Base-by-base conservation (phyloP, 2,888 invertebrate genomes). In the Neoascia interrupta region DNA sequence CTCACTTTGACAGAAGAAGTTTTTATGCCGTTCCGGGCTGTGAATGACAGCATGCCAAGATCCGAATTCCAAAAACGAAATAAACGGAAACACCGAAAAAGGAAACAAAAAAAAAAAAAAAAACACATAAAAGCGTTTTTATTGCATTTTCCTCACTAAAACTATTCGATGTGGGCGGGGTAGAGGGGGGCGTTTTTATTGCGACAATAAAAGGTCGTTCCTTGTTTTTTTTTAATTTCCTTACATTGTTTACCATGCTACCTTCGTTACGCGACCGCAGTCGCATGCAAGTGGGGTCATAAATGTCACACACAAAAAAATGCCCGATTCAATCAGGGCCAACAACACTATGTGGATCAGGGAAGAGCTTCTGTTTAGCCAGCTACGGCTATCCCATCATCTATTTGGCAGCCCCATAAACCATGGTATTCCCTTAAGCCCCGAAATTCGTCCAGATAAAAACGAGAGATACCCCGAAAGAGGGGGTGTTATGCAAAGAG, bases 101-200 rank as follows among this genome's bases (percentile, higher is more conserved):
- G n/a, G 23, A 37, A 26, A 53, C 23, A 36, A 70, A 60, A 28
- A 15, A 21, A 21, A 21, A 63, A n/a, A n/a, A n/a, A n/a, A n/a
- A n/a, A n/a, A n/a, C n/a, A n/a, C n/a, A n/a, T n/a, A n/a, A n/a
- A n/a, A n/a, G n/a, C n/a, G n/a, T 39, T 47, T 72, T 74, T 74
- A 74, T 74, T 68, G 41, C 68, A 54, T 26, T 61, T 68, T 74
- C 74, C 53, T 61, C 74, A 68, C 74, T 43, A 41, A 54, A 74
- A 68, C 66, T 60, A 74, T 47, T 54, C 66, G 60, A 31, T 56
- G 26, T 16, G 36, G 18, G 15, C 13, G 26, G 23, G 16, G n/a
- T n/a, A 15, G 16, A 15, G 61, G 37, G 53, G 28, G 13, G 36
- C 3, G 31, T 3, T 61, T 74, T 61, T 74, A 68, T 74, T 54